These are phyloP conservation scores for Tetraneura akinire DNA, from an alignment of 1,140 invertebrate genomes.

Conservation along the genomic window DNA sequence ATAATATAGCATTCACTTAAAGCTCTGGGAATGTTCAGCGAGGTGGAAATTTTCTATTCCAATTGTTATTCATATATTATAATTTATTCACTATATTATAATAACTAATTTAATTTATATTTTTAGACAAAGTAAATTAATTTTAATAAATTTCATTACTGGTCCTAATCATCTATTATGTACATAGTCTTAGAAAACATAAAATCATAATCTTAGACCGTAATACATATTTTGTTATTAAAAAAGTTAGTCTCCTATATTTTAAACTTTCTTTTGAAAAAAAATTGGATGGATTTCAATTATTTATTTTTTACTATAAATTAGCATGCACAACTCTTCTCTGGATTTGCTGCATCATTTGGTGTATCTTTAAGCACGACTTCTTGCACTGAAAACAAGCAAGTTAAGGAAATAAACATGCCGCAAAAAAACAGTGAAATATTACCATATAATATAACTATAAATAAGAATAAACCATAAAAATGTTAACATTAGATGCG, in stretches of 20 bases:
- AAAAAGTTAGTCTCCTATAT: slow-evolving; percentile 16
- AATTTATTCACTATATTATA: slow-evolving; percentile 4
- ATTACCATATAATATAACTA: slow-evolving; percentile 42
- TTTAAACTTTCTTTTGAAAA: slow-evolving; percentile 23
- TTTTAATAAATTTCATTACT: slow-evolving; percentile 1
- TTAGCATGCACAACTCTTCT: slow-evolving; percentile 89
- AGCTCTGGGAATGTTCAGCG: slow-evolving; percentile 38
- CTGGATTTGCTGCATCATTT: slow-evolving; percentile 81
- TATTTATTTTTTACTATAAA: slow-evolving; percentile 30
- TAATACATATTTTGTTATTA: background rate
- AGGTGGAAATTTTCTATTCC: slow-evolving; percentile 3
- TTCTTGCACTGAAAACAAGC: slow-evolving; percentile 80
- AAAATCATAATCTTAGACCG: background rate
- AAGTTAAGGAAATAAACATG: slow-evolving; percentile 70
- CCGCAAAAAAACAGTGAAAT: slow-evolving; percentile 57
- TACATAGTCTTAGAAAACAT: background rate
- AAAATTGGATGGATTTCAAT: slow-evolving; percentile 25
- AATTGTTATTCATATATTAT: background rate
- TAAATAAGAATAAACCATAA: background rate
- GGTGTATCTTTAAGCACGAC: slow-evolving; percentile 95
- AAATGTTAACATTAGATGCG: background rate
- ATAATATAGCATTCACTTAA: slow-evolving; percentile 46
- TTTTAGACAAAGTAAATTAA: background rate
- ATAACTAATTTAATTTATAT: background rate
- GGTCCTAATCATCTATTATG: slow-evolving; percentile 2